Evolutionary conservation across 2,888 invertebrate genomes (phyloP).

Genomic region (Coremacera marginata): DNA sequence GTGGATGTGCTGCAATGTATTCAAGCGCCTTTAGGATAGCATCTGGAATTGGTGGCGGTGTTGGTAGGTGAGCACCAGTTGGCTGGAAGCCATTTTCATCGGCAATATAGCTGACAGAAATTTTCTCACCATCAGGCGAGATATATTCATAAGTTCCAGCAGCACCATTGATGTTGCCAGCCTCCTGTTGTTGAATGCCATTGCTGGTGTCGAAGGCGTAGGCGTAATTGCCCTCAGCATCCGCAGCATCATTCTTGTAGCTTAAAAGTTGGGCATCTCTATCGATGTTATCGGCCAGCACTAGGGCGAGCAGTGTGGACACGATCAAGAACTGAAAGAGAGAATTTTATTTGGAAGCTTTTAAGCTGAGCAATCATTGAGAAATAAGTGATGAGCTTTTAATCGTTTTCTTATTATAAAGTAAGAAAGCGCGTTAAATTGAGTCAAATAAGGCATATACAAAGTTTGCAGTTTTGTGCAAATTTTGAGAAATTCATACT

Average conservation of each 20-base stretch:
- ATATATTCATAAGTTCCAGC: conserved; percentile 70
- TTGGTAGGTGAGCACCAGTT: conserved; percentile 66
- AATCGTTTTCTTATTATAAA: too few relatives aligned
- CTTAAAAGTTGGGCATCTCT: conserved; percentile 60
- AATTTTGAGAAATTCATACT: too few relatives aligned
- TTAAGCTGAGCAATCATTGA: conserved; percentile 49
- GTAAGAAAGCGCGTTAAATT: too few relatives aligned
- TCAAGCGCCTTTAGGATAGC: conserved; percentile 70
- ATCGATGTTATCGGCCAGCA: conserved; percentile 59
- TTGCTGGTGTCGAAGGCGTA: conserved; percentile 72
- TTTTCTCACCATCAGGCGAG: conserved; percentile 70
- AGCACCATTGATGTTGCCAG: conserved; percentile 71
- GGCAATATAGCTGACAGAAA: conserved; percentile 70
- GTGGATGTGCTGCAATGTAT: conserved; percentile 68
- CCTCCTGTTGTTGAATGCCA: conserved; percentile 72
- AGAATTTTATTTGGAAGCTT: neutral
- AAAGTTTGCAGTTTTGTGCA: too few relatives aligned
- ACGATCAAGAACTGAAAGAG: conserved; percentile 11
- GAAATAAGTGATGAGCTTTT: conserved; percentile 19
- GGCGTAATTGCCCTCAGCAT: conserved; percentile 68
- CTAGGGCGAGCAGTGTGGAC: conserved; percentile 56
- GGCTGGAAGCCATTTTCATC: conserved; percentile 74
- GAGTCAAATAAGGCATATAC: too few relatives aligned
- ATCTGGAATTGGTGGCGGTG: conserved; percentile 72
- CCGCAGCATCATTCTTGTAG: conserved; percentile 61